Conservation (phyloP, 2,113 vertebrate species). For the Mustela lutreola region DNA sequence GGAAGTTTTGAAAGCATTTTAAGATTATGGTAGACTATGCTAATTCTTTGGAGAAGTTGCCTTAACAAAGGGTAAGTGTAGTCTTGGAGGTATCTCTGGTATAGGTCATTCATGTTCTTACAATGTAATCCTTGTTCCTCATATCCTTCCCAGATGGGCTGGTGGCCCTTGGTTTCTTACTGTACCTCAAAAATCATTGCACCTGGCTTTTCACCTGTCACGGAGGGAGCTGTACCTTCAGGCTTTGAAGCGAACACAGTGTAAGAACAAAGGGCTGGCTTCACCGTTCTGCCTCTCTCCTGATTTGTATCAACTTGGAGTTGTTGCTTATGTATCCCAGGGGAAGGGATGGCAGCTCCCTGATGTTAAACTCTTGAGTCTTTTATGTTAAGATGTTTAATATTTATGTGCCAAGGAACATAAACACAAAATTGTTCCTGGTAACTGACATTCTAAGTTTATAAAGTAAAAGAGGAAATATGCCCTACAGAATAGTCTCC, state of each 20-base stretch:
- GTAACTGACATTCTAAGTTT: slow-evolving; percentile 50
- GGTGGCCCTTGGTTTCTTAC: neutral
- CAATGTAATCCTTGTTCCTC: neutral
- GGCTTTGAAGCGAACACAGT: neutral
- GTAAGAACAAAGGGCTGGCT: neutral
- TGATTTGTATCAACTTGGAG: neutral
- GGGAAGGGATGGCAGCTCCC: slow-evolving; percentile 21
- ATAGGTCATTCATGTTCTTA: neutral
- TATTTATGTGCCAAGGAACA: slow-evolving; percentile 60
- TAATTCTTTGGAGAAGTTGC: neutral
- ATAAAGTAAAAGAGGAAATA: slow-evolving; percentile 46
- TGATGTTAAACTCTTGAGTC: neutral
- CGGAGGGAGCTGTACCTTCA: neutral
- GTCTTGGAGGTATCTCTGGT: neutral
- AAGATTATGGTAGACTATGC: neutral
- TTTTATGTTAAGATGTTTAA: slow-evolving; percentile 70
- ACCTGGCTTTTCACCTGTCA: neutral
- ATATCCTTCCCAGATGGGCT: neutral
- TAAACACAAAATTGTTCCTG: slow-evolving; percentile 13
- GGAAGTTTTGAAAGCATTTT: slow-evolving; percentile 12
- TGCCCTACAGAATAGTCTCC: neutral
- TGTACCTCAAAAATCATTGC: neutral
- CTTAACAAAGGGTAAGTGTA: neutral
- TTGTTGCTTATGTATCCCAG: neutral
- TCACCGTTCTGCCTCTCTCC: neutral